Conservation (phyloP, 2,797 vertebrate genomes). For the Silurus aristotelis region DNA sequence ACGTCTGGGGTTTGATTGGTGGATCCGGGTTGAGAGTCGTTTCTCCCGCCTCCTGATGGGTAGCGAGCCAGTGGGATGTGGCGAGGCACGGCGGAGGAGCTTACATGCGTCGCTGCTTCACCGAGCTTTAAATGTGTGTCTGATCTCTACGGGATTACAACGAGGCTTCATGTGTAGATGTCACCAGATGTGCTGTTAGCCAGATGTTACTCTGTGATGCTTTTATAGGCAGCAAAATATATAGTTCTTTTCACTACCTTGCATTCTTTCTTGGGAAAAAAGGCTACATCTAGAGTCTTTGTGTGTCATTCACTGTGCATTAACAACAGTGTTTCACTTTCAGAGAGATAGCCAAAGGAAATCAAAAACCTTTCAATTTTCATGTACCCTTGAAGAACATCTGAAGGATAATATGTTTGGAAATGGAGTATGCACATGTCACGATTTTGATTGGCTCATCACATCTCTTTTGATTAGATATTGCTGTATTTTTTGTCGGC, state of each 20-base stretch:
- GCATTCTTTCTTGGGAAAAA: neutral
- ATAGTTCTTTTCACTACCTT: neutral
- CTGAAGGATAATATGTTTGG: neutral
- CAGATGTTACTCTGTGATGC: neutral
- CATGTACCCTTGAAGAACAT: neutral
- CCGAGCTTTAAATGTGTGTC: neutral
- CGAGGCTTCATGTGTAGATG: neutral
- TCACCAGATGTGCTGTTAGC: neutral
- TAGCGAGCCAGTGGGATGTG: constrained; percentile 34
- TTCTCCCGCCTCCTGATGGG: neutral
- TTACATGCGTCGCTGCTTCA: neutral
- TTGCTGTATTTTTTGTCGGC: neutral
- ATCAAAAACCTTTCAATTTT: neutral
- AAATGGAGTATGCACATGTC: neutral
- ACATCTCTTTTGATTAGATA: neutral
- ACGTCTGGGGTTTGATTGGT: constrained; percentile 65
- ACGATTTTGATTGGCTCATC: neutral
- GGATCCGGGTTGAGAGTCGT: constrained; percentile 59
- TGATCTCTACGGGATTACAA: neutral
- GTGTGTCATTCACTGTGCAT: neutral
- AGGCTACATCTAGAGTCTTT: neutral
- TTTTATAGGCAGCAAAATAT: neutral
- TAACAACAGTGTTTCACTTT: neutral
- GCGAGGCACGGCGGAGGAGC: constrained; percentile 36
- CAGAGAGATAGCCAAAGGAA: neutral